Percentiles rank a stretch among this genome's conserved stretches.
Conservation (phyloP, 2,797 vertebrate genomes). For the Anabas testudineus region DNA sequence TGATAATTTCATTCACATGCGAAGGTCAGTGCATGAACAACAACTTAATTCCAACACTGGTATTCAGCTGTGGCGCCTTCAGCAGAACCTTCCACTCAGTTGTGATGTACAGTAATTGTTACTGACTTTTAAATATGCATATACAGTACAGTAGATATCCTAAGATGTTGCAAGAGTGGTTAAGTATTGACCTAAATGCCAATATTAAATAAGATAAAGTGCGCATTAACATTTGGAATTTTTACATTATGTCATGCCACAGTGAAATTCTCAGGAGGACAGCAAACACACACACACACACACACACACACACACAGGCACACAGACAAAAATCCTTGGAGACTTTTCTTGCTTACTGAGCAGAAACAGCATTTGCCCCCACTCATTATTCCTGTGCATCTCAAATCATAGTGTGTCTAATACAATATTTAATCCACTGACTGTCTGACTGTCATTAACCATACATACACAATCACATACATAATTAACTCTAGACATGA, state of each 20-base stretch:
- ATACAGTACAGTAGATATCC: no score
- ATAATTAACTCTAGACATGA: slow-evolving; percentile 17
- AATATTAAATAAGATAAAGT: slow-evolving; percentile 1
- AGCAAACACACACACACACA: slow-evolving; percentile 14
- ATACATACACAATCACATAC: not conserved
- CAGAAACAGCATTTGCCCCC: slow-evolving; percentile 20
- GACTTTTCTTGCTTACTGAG: slow-evolving; percentile 37
- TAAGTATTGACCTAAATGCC: not conserved
- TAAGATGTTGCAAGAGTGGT: not conserved
- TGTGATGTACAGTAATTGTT: not conserved
- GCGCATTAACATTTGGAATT: slow-evolving; percentile 20
- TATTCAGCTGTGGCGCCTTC: not conserved
- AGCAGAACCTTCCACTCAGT: not conserved
- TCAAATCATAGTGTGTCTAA: slow-evolving; percentile 23
- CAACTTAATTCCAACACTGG: not conserved
- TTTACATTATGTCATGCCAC: slow-evolving; percentile 22
- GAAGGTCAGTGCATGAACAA: not conserved
- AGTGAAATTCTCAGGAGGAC: slow-evolving; percentile 35
- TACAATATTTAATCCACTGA: slow-evolving; percentile 17
- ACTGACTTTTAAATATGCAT: no score
- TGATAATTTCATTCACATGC: no score
- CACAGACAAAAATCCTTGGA: slow-evolving; percentile 18
- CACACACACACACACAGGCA: slow-evolving; percentile 26
- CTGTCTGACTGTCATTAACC: slow-evolving; percentile 15
- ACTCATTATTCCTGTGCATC: slow-evolving; percentile 31